Evolutionary conservation across 2,888 invertebrate species (phyloP), one percentile per base, ranked within the genome.

Genomic region (Schrankia costaestrigalis): DNA sequence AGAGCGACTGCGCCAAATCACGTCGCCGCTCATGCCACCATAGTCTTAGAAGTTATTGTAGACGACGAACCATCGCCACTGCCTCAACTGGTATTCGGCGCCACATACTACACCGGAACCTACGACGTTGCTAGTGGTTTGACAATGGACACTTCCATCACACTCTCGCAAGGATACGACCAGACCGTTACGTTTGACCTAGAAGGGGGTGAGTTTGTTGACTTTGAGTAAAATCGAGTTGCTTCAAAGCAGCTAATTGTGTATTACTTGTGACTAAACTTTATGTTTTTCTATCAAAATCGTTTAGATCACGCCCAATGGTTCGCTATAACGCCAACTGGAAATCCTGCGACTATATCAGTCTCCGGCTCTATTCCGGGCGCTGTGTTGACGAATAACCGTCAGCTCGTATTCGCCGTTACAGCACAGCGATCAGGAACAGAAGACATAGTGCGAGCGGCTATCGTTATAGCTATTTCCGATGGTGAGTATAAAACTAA

Each of bases 171-270:
- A 34, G 61, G 63, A 2, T 56, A 49, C 33, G 56, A 57, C 17
- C 38, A 40, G 2, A 41, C 9, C n/a, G 57, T 63, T 4, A 13
- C 35, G 11, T 59, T 62, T 26, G 11, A 13, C n/a, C 37, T 66
- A 0, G 54, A 58, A 36, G 64, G 61, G 46, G 61, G 64, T 63
- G 33, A 9, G 46, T 34, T 15, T 31, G 5, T 11, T 11, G 11
- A 6, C 8, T 21, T 3, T 8, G n/a, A 8, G n/a, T 24, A 21
- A 17, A 7, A 17, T 17, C 7, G 4, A 5, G n/a, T n/a, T n/a
- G n/a, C n/a, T n/a, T n/a, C n/a, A n/a, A n/a, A n/a, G n/a, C n/a
- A n/a, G n/a, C n/a, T n/a, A n/a, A n/a, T n/a, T n/a, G n/a, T n/a
- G n/a, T n/a, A n/a, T n/a, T n/a, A n/a, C n/a, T n/a, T n/a, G n/a